Conservation (phyloP, 2,888 invertebrate genomes). For the Drosophila formosana region DNA sequence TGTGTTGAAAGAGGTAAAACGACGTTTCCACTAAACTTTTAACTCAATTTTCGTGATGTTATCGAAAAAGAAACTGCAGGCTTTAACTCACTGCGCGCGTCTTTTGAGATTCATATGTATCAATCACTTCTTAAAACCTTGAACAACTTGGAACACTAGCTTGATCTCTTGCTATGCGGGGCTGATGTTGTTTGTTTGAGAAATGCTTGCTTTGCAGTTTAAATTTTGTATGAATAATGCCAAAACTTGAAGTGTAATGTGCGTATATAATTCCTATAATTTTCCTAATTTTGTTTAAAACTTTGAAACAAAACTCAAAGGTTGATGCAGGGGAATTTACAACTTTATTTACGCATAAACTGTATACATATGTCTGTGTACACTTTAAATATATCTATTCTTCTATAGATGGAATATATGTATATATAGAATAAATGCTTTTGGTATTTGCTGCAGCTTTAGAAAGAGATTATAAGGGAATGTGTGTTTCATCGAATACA, state of each 20-base stretch:
- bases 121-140: conserved; percentile 6
- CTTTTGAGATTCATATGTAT: not conserved
- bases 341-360: conserved; percentile 52
- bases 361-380: conserved; percentile 28
- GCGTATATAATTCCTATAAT: conserved; percentile 33
- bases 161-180: conserved; percentile 26
- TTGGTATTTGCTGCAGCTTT: conserved; percentile 70
- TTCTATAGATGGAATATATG: conserved; percentile 7
- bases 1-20: not conserved
- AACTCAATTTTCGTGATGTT: not conserved
- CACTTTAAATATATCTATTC: conserved; percentile 17
- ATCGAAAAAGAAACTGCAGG: not conserved
- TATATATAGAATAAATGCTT: conserved; percentile 74
- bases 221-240: conserved; percentile 69
- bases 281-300: conserved; percentile 33
- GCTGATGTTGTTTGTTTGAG: conserved; percentile 49
- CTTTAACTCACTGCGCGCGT: conserved; percentile 1
- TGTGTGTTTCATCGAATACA: conserved; percentile 28
- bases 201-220: conserved; percentile 68
- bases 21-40: not conserved
- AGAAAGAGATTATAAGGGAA: conserved; percentile 56
- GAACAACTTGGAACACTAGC: conserved; percentile 33
- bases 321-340: conserved; percentile 10
- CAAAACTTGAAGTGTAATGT: conserved; percentile 67
- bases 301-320: conserved; percentile 60